Evolutionary conservation across 2,888 invertebrate species (phyloP).

Genomic region (Agriopis leucophaearia): DNA sequence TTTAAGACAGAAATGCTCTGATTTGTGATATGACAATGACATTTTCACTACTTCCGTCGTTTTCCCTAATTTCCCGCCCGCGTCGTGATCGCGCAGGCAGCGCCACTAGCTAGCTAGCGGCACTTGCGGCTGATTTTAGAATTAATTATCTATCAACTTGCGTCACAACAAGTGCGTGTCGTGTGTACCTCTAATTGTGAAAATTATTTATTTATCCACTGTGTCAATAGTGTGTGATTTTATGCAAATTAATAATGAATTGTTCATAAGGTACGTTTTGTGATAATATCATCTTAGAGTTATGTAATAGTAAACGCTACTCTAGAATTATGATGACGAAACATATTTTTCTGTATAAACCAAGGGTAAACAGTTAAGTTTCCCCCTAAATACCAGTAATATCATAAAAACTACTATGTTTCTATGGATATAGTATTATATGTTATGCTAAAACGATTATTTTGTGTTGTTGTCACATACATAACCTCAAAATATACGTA

Average conservation of each 20-base stretch:
- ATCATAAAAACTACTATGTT: not conserved
- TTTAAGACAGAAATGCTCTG: not conserved
- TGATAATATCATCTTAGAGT: constrained; percentile 51
- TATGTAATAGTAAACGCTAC: constrained; percentile 69
- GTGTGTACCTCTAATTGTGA: constrained; percentile 69
- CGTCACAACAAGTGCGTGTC: constrained; percentile 65
- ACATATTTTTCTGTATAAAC: constrained; percentile 46
- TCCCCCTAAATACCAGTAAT: not conserved
- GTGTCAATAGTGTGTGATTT: constrained; percentile 17
- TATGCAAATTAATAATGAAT: constrained; percentile 27
- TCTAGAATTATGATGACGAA: constrained; percentile 57
- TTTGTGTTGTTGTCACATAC: constrained; percentile 47
- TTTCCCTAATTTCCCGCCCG: constrained; percentile 4
- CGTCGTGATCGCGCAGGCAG: not conserved
- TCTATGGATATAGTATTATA: not conserved
- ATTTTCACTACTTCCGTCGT: constrained; percentile 36
- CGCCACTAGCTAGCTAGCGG: constrained; percentile 27
- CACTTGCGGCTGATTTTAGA: constrained; percentile 56
- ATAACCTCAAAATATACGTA: constrained; percentile 58
- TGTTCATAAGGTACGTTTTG: constrained; percentile 68
- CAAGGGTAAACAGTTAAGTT: constrained; percentile 4
- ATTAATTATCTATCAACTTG: constrained; percentile 62
- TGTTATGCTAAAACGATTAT: not conserved
- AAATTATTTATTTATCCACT: constrained; percentile 23
- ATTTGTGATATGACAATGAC: constrained; percentile 23